phyloP scores from a whole-genome alignment of 2,113 vertebrate species.

The Kobus ellipsiprymnus region DNA sequence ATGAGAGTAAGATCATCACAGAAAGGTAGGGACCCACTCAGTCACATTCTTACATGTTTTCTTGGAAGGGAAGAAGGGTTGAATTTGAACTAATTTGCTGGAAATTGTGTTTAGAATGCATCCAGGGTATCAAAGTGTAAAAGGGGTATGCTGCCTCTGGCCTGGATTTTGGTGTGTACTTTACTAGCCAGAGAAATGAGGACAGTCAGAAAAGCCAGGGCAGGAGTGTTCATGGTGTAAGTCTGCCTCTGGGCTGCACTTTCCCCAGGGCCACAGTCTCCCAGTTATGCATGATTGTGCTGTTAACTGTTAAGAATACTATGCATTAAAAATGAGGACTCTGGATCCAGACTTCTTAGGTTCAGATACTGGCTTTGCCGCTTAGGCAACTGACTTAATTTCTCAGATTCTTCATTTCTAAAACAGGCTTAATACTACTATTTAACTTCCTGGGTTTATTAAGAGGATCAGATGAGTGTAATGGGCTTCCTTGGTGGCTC shows the following conservation, averaged over 20 bases:
- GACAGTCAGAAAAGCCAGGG: neutral
- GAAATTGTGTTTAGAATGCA: neutral
- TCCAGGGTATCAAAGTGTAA: neutral
- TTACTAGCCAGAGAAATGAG: neutral
- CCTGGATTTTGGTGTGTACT: neutral
- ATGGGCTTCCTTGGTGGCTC: neutral
- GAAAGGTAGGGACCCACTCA: neutral
- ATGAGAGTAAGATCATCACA: neutral
- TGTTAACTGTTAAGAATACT: neutral
- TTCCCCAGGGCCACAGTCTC: neutral
- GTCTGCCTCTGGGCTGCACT: neutral
- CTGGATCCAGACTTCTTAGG: neutral
- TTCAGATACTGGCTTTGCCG: neutral
- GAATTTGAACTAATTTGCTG: neutral
- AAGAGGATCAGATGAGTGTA: neutral
- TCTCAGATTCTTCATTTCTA: neutral
- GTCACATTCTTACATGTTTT: neutral
- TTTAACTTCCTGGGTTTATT: neutral
- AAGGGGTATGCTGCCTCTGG: neutral
- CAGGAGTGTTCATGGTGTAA: fast-evolving
- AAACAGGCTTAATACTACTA: neutral
- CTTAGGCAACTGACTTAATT: neutral
- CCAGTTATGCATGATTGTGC: fast-evolving
- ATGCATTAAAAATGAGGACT: neutral
- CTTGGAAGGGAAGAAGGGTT: neutral